Evolutionary conservation across 2,888 invertebrate species (phyloP), one percentile per base, ranked within the genome.

Genomic region (Lymantria dispar): DNA sequence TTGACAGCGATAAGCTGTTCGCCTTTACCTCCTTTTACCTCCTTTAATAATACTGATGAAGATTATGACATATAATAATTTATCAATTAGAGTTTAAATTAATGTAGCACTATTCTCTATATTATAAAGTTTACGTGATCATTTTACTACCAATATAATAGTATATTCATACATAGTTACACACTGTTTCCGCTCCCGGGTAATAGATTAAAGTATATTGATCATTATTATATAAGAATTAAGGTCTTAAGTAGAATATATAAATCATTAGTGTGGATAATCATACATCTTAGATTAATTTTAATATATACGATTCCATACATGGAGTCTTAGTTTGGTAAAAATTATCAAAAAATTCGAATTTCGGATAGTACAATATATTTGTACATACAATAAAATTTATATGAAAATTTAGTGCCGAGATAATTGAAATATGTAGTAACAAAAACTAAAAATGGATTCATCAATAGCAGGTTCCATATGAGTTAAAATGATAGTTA

Each of bases 341-440:
- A 80, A 22, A 80, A 75, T 68, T 75, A 77, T 80, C 77, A 56
- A 81, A 81, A 80, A 76, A 47, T 64, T 62, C 52, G 59, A 58
- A 63, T 61, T 54, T 64, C 66, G 59, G 60, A 62, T 65, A 57
- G 50, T 58, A 63, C 58, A 47, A 58, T 55, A 63, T 54, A 66
- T 65, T 55, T 68, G 64, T 55, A 55, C 63, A 58, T 55, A 60
- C 46, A 63, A 62, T 45, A 33, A 39, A 44, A 46, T 48, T 48
- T 13, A 44, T 11, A 60, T 52, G 52, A 45, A 33, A 54, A 44
- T 45, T 45, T 12, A 59, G 62, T 62, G 50, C 50, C 54, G 46
- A 50, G 42, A 54, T 54, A 55, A 38, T 11, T 12, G n/a, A 38
- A 22, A 5, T n/a, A n/a, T n/a, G n/a, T n/a, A 22, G 22, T 22